Percentiles rank a stretch among this genome's conserved stretches.
Evolutionary conservation across 1,140 invertebrate species (phyloP).

Genomic region (Hycleus cichorii): DNA sequence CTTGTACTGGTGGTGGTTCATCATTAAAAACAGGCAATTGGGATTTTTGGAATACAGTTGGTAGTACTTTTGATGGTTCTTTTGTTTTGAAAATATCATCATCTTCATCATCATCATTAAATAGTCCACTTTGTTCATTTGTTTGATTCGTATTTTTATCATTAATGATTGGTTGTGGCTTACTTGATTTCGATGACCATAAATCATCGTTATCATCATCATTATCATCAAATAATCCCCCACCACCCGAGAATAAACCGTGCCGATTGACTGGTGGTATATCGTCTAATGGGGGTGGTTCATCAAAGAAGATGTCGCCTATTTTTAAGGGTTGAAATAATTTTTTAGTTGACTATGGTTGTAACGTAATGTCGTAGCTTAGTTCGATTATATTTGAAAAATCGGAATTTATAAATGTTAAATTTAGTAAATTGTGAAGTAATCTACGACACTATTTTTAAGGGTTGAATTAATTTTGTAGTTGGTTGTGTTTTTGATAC

Average conservation of each 20-base stretch:
- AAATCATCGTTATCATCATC: slow-evolving; percentile 27
- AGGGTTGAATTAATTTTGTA: too few relatives aligned
- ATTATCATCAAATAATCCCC: slow-evolving; percentile 38
- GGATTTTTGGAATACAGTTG: neutral
- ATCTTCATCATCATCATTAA: slow-evolving; percentile 23
- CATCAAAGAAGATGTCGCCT: slow-evolving; percentile 46
- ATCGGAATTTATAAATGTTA: too few relatives aligned
- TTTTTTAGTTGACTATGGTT: too few relatives aligned
- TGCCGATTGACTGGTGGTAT: slow-evolving; percentile 28
- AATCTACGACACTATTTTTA: too few relatives aligned
- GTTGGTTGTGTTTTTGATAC: too few relatives aligned
- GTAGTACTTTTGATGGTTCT: slow-evolving; percentile 4
- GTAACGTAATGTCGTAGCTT: too few relatives aligned
- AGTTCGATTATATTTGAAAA: too few relatives aligned
- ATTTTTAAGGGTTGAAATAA: neutral
- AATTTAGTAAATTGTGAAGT: too few relatives aligned
- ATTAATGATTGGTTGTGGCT: neutral
- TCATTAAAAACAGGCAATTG: slow-evolving; percentile 25
- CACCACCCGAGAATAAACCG: slow-evolving; percentile 43
- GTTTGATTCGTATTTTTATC: neutral
- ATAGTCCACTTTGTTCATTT: slow-evolving; percentile 3
- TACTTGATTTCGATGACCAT: too few relatives aligned
- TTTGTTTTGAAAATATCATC: slow-evolving; percentile 29
- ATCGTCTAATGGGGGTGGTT: slow-evolving; percentile 45
- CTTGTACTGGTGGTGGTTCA: slow-evolving; percentile 22